These are phyloP conservation scores for Dynastes tityus DNA, from an alignment of 2,888 invertebrate genomes.

Conservation along the genomic window DNA sequence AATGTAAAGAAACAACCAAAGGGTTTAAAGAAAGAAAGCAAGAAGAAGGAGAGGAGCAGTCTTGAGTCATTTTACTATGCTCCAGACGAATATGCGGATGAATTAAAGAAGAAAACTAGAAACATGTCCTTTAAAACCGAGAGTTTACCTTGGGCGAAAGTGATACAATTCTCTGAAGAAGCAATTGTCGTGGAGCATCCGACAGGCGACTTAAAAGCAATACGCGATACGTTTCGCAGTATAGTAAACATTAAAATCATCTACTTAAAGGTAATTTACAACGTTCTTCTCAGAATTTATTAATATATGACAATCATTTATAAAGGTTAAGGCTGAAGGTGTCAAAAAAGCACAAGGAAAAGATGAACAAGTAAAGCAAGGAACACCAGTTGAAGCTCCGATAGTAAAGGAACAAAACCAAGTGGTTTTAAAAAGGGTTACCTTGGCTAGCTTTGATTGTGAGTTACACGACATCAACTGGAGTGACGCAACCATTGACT, in stretches of 20 bases:
- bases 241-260: conserved; percentile 72
- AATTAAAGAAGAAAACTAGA: conserved; percentile 59
- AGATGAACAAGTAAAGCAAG: conserved; percentile 50
- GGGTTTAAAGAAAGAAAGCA: conserved; percentile 58
- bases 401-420: conserved; percentile 52
- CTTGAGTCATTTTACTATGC: conserved; percentile 58
- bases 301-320: conserved; percentile 13
- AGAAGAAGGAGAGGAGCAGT: conserved; percentile 51
- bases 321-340: conserved; percentile 62
- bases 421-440: conserved; percentile 66
- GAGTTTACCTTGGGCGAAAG: conserved; percentile 72
- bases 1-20: conserved; percentile 45
- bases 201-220: conserved; percentile 71
- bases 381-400: conserved; percentile 48
- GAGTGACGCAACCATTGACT: conserved; percentile 74
- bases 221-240: conserved; percentile 75
- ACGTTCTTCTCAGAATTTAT: background rate
- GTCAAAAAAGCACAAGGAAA: conserved; percentile 55
- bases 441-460: conserved; percentile 72
- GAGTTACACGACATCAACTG: conserved; percentile 71
- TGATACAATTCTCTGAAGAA: conserved; percentile 74
- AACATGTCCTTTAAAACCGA: conserved; percentile 73
- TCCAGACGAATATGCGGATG: conserved; percentile 61
- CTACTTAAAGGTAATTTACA: conserved; percentile 71
- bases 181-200: conserved; percentile 70